Percentiles rank a stretch among this genome's conserved stretches.
Evolutionary conservation across 2,113 vertebrate genomes (phyloP).

Genomic region (Budorcas taxicolor): DNA sequence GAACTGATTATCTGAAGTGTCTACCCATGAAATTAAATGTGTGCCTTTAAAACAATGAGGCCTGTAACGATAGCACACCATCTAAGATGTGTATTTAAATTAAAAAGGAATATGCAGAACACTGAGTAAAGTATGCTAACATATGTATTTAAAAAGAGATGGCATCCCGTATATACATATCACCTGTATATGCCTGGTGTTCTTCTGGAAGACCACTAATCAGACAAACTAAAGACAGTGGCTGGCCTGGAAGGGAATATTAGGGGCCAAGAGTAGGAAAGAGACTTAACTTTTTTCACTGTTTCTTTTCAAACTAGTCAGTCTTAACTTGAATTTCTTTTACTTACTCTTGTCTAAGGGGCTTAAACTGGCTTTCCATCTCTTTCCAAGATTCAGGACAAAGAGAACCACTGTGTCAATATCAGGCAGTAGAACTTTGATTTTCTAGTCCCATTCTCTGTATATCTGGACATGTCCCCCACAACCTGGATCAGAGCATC

Average conservation of each 20-base stretch:
- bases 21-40: constrained; percentile 1
- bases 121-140: background rate
- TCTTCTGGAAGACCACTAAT: background rate
- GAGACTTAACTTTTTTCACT: background rate
- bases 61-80: background rate
- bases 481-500: background rate
- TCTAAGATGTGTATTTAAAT: background rate
- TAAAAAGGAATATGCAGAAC: background rate
- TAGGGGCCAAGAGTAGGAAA: background rate
- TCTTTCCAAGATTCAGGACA: background rate
- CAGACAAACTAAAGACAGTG: background rate
- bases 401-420: background rate
- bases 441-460: background rate
- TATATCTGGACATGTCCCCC: background rate
- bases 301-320: background rate
- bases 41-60: background rate
- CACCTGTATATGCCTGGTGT: background rate
- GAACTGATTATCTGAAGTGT: background rate
- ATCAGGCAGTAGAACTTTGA: background rate
- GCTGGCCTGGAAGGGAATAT: background rate
- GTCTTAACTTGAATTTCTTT: background rate
- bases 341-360: background rate
- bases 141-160: background rate
- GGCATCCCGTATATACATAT: background rate
- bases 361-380: background rate